Evolutionary conservation across 2,113 vertebrate genomes (phyloP).

Genomic region (Epinephelus cyanopodus): DNA sequence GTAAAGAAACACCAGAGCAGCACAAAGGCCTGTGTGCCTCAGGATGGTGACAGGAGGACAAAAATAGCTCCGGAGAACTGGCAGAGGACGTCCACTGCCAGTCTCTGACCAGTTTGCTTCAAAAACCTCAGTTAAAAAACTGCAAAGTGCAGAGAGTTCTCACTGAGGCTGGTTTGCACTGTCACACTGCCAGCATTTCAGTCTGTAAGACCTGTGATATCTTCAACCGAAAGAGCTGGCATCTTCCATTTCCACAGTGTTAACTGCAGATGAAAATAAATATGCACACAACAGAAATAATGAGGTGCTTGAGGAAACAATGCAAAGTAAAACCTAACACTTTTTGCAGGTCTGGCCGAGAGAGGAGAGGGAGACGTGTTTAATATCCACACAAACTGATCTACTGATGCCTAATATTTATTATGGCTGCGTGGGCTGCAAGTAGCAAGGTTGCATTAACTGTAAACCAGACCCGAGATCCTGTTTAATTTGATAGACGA

Average conservation of each 20-base stretch:
- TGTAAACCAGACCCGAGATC: not conserved
- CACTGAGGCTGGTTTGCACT: not conserved
- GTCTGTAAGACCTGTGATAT: constrained; percentile 33
- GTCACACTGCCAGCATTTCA: constrained; percentile 29
- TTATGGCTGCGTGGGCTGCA: not conserved
- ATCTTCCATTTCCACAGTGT: constrained; percentile 8
- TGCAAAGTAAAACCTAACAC: not conserved
- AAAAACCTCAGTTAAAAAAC: constrained; percentile 18
- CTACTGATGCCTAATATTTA: not conserved
- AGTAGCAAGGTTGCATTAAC: not conserved
- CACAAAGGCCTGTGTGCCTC: constrained; percentile 23
- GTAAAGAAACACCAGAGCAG: constrained; percentile 4
- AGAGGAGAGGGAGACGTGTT: constrained; percentile 3
- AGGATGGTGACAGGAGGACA: constrained; percentile 34
- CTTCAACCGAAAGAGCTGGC: not conserved
- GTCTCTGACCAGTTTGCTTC: constrained; percentile 34
- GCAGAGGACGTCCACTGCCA: constrained; percentile 30
- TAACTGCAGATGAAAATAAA: constrained; percentile 50
- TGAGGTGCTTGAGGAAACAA: constrained; percentile 40
- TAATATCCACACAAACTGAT: not conserved
- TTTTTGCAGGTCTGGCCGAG: constrained; percentile 25
- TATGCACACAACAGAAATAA: constrained; percentile 37
- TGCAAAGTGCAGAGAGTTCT: constrained; percentile 1
- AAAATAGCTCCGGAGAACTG: constrained; percentile 45
- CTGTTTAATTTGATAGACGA: constrained; percentile 25